A percentile compares a stretch with the other conserved stretches of the same genome.
Evolutionary conservation across 2,888 invertebrate genomes (phyloP).

Genomic region (Tricholauxania praeusta): DNA sequence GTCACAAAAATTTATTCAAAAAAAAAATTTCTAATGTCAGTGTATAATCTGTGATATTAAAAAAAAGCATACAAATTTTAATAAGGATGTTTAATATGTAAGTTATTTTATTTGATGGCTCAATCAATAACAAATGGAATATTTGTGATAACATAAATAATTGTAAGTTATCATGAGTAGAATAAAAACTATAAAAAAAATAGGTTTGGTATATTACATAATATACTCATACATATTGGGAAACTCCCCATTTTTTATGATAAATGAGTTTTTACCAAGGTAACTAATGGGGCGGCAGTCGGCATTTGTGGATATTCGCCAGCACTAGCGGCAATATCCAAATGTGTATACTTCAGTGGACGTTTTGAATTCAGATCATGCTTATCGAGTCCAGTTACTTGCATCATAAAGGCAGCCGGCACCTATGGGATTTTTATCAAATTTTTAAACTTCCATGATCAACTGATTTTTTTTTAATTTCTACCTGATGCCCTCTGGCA

Average conservation of each 20-base stretch:
- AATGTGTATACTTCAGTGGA: conserved; percentile 83
- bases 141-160: no score
- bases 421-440: conserved; percentile 66
- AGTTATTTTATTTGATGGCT: no score
- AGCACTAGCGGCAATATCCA: conserved; percentile 85
- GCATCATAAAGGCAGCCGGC: conserved; percentile 89
- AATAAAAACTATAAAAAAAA: background rate
- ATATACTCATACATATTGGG: no score
- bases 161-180: background rate
- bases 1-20: no score
- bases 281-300: conserved; percentile 81
- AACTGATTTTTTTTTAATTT: background rate
- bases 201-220: no score
- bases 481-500: conserved; percentile 83
- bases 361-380: conserved; percentile 75
- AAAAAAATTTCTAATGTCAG: no score
- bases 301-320: conserved; percentile 79
- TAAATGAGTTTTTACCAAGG: conserved; percentile 72
- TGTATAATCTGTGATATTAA: no score
- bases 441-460: background rate
- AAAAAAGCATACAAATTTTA: no score
- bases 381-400: conserved; percentile 84
- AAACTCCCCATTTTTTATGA: conserved; percentile 1
- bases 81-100: no score
- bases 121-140: no score